A percentile compares a stretch with the other conserved stretches of the same genome.
Conservation (phyloP, 2,888 invertebrate genomes). For the Hypomecis punctinalis region DNA sequence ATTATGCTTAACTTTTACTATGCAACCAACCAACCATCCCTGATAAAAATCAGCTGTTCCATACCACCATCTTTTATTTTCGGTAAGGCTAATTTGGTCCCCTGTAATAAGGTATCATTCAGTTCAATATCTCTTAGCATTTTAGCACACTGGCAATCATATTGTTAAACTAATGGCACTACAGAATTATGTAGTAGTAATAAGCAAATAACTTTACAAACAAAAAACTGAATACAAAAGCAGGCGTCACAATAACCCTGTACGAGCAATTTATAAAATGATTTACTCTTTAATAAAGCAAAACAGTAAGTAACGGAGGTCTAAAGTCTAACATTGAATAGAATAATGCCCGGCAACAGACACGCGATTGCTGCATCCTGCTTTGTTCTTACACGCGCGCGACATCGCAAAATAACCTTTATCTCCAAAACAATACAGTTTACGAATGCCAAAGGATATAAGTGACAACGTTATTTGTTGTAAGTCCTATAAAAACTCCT, state of each 20-base stretch:
- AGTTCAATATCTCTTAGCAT: too few relatives aligned
- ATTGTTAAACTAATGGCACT: too few relatives aligned
- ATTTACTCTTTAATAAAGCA: conserved; percentile 12
- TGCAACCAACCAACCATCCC: too few relatives aligned
- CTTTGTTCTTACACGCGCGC: conserved; percentile 30
- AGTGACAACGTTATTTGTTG: conserved; percentile 49
- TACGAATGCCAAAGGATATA: conserved; percentile 44
- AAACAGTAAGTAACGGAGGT: conserved; percentile 36
- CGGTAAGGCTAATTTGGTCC: too few relatives aligned
- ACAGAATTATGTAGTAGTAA: too few relatives aligned
- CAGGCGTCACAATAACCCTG: not conserved
- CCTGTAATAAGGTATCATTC: too few relatives aligned
- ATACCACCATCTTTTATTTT: too few relatives aligned
- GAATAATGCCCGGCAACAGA: conserved; percentile 61
- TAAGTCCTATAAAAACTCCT: conserved; percentile 56
- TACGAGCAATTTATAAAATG: not conserved
- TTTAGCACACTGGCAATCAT: too few relatives aligned
- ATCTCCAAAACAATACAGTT: conserved; percentile 23
- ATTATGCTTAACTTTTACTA: too few relatives aligned
- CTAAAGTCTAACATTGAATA: conserved; percentile 52
- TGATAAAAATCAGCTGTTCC: too few relatives aligned
- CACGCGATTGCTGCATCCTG: conserved; percentile 52
- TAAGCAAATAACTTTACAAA: too few relatives aligned
- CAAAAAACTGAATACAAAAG: too few relatives aligned
- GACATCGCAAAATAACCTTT: conserved; percentile 39